A percentile compares a stretch with the other conserved stretches of the same genome.
These are phyloP conservation scores for Chionis minor DNA, from an alignment of 2,113 vertebrate species.

Conservation along the genomic window DNA sequence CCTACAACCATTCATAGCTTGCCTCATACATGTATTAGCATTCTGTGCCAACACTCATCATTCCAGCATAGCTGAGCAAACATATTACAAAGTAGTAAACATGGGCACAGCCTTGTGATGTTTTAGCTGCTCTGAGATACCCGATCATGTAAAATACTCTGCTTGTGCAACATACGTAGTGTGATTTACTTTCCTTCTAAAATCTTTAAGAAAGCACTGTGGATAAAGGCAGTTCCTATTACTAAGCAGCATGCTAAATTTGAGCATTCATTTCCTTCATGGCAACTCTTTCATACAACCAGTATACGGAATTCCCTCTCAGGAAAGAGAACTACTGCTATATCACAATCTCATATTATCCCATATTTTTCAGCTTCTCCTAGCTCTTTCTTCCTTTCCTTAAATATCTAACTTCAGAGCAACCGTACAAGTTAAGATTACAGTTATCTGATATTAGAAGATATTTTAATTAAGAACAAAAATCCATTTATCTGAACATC, in stretches of 20 bases:
- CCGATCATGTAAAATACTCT: fast-evolving
- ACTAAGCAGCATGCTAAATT: not conserved
- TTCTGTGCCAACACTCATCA: not conserved
- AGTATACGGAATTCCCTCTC: not conserved
- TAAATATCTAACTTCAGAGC: not conserved
- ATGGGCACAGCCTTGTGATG: not conserved
- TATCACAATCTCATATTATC: not conserved
- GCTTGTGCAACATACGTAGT: not conserved
- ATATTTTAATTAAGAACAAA: not conserved
- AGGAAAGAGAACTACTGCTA: not conserved
- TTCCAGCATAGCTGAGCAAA: not conserved
- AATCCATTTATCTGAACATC: not conserved
- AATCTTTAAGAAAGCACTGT: not conserved
- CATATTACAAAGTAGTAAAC: not conserved
- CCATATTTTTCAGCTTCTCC: not conserved
- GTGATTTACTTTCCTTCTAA: not conserved
- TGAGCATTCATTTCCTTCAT: not conserved
- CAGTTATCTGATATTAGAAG: not conserved
- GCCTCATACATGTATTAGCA: no score
- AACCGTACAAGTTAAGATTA: not conserved
- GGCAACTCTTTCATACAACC: not conserved
- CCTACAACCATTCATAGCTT: not conserved
- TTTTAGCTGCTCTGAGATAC: not conserved
- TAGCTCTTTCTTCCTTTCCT: not conserved
- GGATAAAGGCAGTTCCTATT: not conserved